A percentile compares a stretch with the other conserved stretches of the same genome.
Conservation (phyloP, 2,797 vertebrate species). For the Chiroxiphia lanceolata region DNA sequence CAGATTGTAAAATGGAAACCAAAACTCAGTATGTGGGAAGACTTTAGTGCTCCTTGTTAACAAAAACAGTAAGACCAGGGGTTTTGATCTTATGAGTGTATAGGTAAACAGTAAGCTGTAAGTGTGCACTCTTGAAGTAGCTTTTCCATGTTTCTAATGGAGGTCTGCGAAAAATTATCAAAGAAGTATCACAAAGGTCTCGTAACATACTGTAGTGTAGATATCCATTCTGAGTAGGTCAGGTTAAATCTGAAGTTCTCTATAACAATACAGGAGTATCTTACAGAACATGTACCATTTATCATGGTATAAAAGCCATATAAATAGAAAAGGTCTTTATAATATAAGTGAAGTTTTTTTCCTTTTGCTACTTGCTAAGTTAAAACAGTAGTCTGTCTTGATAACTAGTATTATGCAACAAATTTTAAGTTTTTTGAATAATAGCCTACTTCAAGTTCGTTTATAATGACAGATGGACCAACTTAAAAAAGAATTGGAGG, state of each 20-base stretch:
- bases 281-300: conserved; percentile 55
- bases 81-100: conserved; percentile 85
- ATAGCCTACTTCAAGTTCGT: conserved; percentile 28
- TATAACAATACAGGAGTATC: conserved; percentile 46
- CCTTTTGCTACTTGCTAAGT: not conserved
- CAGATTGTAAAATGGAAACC: conserved; percentile 90
- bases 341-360: not conserved
- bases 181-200: conserved; percentile 80
- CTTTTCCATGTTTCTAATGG: conserved; percentile 80
- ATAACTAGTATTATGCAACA: conserved; percentile 7
- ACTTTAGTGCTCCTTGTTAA: conserved; percentile 87
- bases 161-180: conserved; percentile 81
- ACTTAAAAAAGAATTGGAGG: conserved; percentile 63
- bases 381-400: conserved; percentile 4
- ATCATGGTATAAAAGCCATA: conserved; percentile 48
- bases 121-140: conserved; percentile 80
- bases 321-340: conserved; percentile 52
- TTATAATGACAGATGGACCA: conserved; percentile 65
- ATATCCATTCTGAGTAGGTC: conserved; percentile 78
- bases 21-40: conserved; percentile 92
- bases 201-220: conserved; percentile 70
- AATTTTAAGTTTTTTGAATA: conserved; percentile 38
- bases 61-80: conserved; percentile 83
- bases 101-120: conserved; percentile 84
- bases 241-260: conserved; percentile 75